phyloP scores from a whole-genome alignment of 2,888 invertebrate species.

The Oscheius sp. region DNA sequence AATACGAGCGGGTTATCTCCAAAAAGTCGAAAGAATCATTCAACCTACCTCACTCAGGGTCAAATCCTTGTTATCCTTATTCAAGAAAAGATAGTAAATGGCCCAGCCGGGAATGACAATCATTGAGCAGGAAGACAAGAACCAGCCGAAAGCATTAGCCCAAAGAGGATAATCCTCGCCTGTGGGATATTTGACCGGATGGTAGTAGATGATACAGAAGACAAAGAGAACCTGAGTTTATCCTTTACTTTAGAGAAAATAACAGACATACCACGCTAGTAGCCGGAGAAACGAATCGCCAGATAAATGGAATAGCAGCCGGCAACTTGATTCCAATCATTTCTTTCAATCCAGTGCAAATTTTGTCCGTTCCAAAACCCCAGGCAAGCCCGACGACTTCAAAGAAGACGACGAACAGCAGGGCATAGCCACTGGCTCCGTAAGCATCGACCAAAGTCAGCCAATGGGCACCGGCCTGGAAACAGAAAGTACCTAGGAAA shows the following conservation, averaged over 20 bases:
- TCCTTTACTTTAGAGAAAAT: background rate
- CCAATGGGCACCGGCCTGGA: conserved; percentile 86
- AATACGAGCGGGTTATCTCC: too few species aligned
- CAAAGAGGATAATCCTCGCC: conserved; percentile 80
- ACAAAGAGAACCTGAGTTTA: conserved; percentile 82
- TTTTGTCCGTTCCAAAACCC: conserved; percentile 83
- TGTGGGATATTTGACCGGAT: conserved; percentile 81
- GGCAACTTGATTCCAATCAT: conserved; percentile 87
- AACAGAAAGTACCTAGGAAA: background rate
- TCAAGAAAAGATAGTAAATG: conserved; percentile 79
- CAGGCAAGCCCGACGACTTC: conserved; percentile 90
- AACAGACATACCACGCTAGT: conserved; percentile 82
- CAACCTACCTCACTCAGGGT: conserved; percentile 59
- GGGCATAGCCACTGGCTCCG: conserved; percentile 85
- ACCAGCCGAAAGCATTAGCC: conserved; percentile 61
- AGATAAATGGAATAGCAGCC: conserved; percentile 85
- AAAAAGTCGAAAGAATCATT: too few species aligned
- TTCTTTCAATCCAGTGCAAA: conserved; percentile 84
- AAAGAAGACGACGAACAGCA: conserved; percentile 89
- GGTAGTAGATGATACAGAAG: conserved; percentile 84
- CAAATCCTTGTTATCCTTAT: conserved; percentile 48
- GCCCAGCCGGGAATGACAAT: conserved; percentile 87
- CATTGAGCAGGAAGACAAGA: conserved; percentile 86
- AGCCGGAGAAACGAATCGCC: conserved; percentile 88
- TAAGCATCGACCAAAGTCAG: conserved; percentile 88